Evolutionary conservation across 2,797 vertebrate genomes (phyloP).

Genomic region (Cuniculus paca): DNA sequence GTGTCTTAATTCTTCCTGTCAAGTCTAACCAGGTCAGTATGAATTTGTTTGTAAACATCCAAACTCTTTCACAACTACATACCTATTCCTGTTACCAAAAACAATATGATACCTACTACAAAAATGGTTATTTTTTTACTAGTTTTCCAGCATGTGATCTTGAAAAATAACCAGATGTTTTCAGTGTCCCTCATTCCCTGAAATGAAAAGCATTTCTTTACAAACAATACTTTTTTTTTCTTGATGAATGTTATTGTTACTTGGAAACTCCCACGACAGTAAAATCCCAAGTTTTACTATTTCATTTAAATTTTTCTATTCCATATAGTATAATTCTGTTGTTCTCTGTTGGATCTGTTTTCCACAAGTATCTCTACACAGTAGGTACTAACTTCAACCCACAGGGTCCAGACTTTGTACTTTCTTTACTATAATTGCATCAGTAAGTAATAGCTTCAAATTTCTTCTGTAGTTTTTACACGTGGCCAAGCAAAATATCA

Average conservation of each 20-base stretch:
- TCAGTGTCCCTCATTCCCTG: not conserved
- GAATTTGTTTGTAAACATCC: conserved; percentile 77
- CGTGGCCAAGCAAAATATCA: conserved; percentile 24
- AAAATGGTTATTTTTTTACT: not conserved
- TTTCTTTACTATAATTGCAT: not conserved
- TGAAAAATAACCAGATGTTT: conserved; percentile 3
- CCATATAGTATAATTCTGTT: not conserved
- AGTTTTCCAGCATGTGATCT: conserved; percentile 54
- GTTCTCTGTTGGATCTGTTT: not conserved
- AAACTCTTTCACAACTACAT: conserved; percentile 62
- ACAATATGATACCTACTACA: not conserved
- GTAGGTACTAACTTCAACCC: not conserved
- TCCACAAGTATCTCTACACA: not conserved
- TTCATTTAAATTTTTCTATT: conserved; percentile 10
- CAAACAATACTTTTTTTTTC: not conserved
- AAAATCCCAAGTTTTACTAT: conserved; percentile 51
- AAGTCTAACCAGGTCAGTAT: conserved; percentile 87
- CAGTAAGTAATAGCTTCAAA: not conserved
- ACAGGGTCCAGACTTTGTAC: not conserved
- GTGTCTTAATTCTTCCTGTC: conserved; percentile 86
- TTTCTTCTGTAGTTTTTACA: conserved; percentile 49
- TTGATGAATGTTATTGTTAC: not conserved
- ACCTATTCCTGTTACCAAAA: conserved; percentile 12
- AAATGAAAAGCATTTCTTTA: conserved; percentile 43
- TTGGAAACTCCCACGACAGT: conserved; percentile 37